Conservation (phyloP, 2,888 invertebrate genomes). For the Ochropacha duplaris region DNA sequence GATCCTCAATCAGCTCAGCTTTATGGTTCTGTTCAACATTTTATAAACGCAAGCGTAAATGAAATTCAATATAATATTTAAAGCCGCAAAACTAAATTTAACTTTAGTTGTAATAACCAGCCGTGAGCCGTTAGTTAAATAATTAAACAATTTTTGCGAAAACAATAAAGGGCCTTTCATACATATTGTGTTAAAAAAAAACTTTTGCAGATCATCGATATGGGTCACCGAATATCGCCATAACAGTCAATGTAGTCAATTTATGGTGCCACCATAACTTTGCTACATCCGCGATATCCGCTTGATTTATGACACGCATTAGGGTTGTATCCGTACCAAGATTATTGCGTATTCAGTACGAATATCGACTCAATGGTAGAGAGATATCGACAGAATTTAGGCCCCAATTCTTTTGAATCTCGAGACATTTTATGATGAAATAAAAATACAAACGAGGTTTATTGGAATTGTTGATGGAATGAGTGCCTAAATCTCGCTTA, state of each 20-base stretch:
- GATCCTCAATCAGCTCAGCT: no score
- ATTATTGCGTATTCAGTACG: conserved; percentile 42
- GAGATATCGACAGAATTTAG: conserved; percentile 19
- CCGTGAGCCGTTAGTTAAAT: background rate
- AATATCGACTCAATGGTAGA: conserved; percentile 25
- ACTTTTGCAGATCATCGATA: conserved; percentile 14
- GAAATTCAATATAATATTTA: no score
- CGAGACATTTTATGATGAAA: conserved; percentile 12
- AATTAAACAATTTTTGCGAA: background rate
- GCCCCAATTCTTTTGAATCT: conserved; percentile 10
- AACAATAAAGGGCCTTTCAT: background rate
- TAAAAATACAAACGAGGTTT: conserved; percentile 10
- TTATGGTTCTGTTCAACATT: background rate
- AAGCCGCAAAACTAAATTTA: no score
- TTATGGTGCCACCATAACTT: conserved; percentile 64
- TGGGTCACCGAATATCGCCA: conserved; percentile 33
- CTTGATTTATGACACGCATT: conserved; percentile 58
- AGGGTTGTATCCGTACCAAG: conserved; percentile 43
- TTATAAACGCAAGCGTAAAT: background rate
- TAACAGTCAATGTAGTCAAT: conserved; percentile 55
- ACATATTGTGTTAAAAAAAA: background rate
- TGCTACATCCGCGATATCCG: conserved; percentile 54
- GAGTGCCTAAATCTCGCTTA: conserved; percentile 6
- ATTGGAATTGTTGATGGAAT: conserved; percentile 7
- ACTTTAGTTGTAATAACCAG: no score